These are phyloP conservation scores for Leptopilina myrica DNA, from an alignment of 2,888 invertebrate species.

Conservation along the genomic window DNA sequence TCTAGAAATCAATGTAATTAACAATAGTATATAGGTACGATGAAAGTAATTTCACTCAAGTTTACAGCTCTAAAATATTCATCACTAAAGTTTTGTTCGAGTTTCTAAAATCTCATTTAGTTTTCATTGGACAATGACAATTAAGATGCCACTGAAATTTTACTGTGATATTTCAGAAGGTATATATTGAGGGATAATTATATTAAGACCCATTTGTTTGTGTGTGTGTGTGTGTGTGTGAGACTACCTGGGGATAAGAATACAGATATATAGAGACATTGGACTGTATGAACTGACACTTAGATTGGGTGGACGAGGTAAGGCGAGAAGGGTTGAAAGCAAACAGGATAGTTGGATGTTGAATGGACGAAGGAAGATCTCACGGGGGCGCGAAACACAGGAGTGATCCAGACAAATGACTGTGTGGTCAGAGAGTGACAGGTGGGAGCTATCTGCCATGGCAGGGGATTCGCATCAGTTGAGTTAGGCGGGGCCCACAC, in stretches of 20 bases:
- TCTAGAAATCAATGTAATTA: too few relatives aligned
- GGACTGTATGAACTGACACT: slow-evolving; percentile 32
- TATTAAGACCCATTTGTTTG: neutral
- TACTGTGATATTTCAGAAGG: neutral
- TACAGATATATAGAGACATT: neutral
- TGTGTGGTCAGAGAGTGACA: slow-evolving; percentile 71
- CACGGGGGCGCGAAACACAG: slow-evolving; percentile 56
- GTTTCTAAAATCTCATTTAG: neutral
- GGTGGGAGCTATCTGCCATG: slow-evolving; percentile 68
- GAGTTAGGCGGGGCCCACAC: slow-evolving; percentile 38
- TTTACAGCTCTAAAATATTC: neutral
- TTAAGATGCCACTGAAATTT: slow-evolving; percentile 2
- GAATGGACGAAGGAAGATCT: slow-evolving; percentile 53
- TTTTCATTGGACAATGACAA: neutral
- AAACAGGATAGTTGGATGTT: slow-evolving; percentile 46
- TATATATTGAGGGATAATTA: slow-evolving; percentile 13
- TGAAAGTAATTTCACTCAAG: too few relatives aligned
- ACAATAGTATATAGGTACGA: too few relatives aligned
- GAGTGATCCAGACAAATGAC: slow-evolving; percentile 74
- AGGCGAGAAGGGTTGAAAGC: slow-evolving; percentile 53
- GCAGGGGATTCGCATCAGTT: slow-evolving; percentile 60
- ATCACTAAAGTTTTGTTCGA: neutral
- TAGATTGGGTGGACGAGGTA: slow-evolving; percentile 42
- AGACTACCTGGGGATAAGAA: slow-evolving; percentile 34
- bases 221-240: too few relatives aligned